Evolutionary conservation across 2,888 invertebrate species (phyloP).

Genomic region (Tenthredo scrophulariae): DNA sequence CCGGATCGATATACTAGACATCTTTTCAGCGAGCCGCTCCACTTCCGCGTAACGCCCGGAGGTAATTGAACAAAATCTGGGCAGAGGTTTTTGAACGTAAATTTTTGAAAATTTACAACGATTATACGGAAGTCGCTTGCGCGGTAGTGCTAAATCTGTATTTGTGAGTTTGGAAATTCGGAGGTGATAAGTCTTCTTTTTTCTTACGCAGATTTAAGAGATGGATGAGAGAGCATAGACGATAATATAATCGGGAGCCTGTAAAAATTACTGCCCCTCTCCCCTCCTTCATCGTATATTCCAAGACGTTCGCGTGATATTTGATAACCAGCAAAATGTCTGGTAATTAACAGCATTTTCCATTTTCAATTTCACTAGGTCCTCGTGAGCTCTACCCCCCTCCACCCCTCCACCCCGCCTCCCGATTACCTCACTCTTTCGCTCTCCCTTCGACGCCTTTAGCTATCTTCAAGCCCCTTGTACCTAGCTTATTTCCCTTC

Average conservation of each 20-base stretch:
- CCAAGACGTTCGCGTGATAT: conserved; percentile 2
- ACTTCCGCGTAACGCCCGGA: conserved; percentile 14
- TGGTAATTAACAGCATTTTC: conserved; percentile 23
- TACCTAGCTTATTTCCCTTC: neutral
- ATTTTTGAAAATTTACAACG: neutral
- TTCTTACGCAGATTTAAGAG: neutral
- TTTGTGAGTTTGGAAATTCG: neutral
- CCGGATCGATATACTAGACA: conserved; percentile 48
- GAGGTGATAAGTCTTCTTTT: neutral
- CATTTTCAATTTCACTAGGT: conserved; percentile 16
- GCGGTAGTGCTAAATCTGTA: neutral
- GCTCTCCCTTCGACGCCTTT: neutral
- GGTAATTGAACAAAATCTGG: conserved; percentile 32
- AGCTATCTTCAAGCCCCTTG: neutral
- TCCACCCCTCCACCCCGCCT: neutral
- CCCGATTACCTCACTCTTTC: neutral
- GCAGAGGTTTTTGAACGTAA: neutral
- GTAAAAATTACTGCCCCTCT: conserved; percentile 2
- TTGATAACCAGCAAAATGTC: conserved; percentile 2
- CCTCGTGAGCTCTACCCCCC: neutral
- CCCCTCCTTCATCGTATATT: conserved; percentile 10
- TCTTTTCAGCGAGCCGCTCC: conserved; percentile 30
- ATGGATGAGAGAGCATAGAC: neutral
- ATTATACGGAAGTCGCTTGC: neutral
- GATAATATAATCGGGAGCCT: neutral